Evolutionary conservation across 2,888 invertebrate species (phyloP).

Genomic region (Watsonalla cultraria): DNA sequence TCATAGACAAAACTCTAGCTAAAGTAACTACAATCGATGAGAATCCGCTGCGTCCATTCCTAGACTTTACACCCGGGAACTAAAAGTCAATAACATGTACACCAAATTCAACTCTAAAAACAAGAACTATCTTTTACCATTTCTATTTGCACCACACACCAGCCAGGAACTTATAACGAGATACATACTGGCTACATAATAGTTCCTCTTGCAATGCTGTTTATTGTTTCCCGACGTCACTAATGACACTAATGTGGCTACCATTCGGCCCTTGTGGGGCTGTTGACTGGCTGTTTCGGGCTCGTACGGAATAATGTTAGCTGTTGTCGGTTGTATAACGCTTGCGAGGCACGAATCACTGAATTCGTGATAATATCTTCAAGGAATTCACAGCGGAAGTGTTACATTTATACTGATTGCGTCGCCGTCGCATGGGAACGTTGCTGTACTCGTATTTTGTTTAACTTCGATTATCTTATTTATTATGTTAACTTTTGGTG

Average conservation of each 20-base stretch:
- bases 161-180: slow-evolving; percentile 37
- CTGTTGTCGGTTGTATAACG: not conserved
- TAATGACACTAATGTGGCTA: slow-evolving; percentile 19
- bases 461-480: too few relatives aligned
- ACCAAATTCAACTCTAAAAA: slow-evolving; percentile 3
- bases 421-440: too few relatives aligned
- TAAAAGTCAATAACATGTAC: not conserved
- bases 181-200: slow-evolving; percentile 25
- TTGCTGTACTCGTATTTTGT: too few relatives aligned
- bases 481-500: too few relatives aligned
- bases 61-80: too few relatives aligned
- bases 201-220: slow-evolving; percentile 25
- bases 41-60: too few relatives aligned
- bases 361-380: not conserved
- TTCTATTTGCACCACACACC: slow-evolving; percentile 11
- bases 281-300: not conserved
- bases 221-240: slow-evolving; percentile 28
- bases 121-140: not conserved
- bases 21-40: too few relatives aligned
- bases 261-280: not conserved
- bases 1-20: too few relatives aligned
- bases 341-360: not conserved
- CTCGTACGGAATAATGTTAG: not conserved
- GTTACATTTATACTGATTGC: not conserved
- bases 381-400: not conserved